Evolutionary conservation across 2,113 vertebrate species (phyloP), one percentile per base, ranked within the genome.

Genomic region (Micronisus gabar): DNA sequence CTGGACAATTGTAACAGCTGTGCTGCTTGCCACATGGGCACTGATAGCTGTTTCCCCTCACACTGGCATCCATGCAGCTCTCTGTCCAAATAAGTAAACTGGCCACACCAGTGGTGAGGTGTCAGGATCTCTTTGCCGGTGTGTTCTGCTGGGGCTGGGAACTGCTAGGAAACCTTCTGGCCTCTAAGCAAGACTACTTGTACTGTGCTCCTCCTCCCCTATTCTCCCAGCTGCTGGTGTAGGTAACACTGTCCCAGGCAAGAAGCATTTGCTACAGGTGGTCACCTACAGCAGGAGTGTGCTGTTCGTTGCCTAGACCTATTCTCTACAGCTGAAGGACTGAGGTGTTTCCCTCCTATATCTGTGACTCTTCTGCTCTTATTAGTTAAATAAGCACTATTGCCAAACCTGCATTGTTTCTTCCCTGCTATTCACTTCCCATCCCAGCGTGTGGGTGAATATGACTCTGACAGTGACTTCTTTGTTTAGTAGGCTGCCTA

Each of bases 51-150:
- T 45, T 19, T 58, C 63, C 23, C 30, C 40, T 63, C 13, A 2
- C 5, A 0, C 43, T 10, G 9, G 11, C 9, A 13, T 29, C 62
- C 13, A 0, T 2, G 5, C 58, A 66, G 22, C 25, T 18, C 52
- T 40, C 66, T 74, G 65, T 45, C 40, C 58, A 15, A 15, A 22
- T 7, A 3, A 7, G 63, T 15, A 10, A 29, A 17, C n/a, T 62
- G 56, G 53, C 47, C 21, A 7, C 53, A 10, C 14, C 9, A 4
- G 52, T 2, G 86, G 87, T 85, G 76, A 90, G 87, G 92, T 76
- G 93, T 6, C 50, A 58, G 65, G 38, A 38, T 78, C 67, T 55
- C 67, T 68, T 10, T 58, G 50, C 36, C 27, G 45, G 45, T 79
- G 59, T 71, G n/a, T 78, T 53, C 59, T 90, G 36, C 34, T 68